Percentiles rank a stretch among this genome's conserved stretches.
phyloP scores from a whole-genome alignment of 2,113 vertebrate species.

The Odocoileus virginianus region DNA sequence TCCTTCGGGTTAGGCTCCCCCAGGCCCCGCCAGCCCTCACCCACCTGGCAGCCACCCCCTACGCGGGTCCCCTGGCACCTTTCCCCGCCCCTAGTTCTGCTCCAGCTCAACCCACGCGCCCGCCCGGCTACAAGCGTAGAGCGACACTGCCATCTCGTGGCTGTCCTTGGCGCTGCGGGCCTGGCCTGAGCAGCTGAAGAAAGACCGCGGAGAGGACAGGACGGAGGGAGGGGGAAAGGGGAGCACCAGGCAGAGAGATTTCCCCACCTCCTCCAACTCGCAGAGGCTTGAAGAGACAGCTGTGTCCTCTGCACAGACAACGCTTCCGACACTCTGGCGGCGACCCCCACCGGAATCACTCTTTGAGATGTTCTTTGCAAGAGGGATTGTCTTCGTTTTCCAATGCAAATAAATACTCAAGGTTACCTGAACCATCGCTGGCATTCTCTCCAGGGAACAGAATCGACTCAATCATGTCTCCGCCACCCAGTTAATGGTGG shows the following conservation, averaged over 20 bases:
- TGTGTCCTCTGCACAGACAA: not conserved
- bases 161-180: not conserved
- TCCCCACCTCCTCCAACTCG: not conserved
- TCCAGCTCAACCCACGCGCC: not conserved
- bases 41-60: not conserved
- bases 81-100: not conserved
- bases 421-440: not conserved
- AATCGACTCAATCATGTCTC: not conserved
- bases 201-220: fast-evolving
- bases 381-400: not conserved
- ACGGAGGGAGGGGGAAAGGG: fast-evolving
- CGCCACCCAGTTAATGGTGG: not conserved
- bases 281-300: not conserved
- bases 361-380: not conserved
- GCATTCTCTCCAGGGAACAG: no score
- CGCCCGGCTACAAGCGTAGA: not conserved
- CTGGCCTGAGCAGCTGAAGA: fast-evolving
- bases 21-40: not conserved
- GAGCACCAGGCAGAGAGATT: not conserved
- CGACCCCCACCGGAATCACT: not conserved
- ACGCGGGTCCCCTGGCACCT: not conserved
- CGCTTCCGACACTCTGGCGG: not conserved
- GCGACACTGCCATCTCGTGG: slow-evolving; percentile 71
- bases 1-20: no score
- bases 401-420: not conserved